Percentiles rank a stretch among this genome's conserved stretches.
These are phyloP conservation scores for Yoshiicerus persimilis DNA, from an alignment of 1,140 invertebrate genomes.

Conservation along the genomic window DNA sequence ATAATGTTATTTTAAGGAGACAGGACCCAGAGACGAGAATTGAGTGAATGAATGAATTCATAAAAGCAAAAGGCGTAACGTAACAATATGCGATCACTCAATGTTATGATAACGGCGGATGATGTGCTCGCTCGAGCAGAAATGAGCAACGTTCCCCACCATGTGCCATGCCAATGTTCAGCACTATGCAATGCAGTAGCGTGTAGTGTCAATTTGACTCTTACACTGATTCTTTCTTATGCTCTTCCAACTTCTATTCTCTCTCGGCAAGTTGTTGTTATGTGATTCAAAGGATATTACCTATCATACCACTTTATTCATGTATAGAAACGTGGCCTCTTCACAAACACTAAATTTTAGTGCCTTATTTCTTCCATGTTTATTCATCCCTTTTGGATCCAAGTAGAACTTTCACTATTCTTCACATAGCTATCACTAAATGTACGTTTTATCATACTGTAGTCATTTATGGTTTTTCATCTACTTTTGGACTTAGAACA, in stretches of 20 bases:
- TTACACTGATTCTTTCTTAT: neutral
- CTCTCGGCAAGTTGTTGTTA: neutral
- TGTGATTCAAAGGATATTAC: neutral
- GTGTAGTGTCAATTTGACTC: neutral
- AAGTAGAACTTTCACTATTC: neutral
- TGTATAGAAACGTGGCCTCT: neutral
- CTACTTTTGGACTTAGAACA: no score
- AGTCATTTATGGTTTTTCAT: neutral
- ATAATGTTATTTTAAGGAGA: slow-evolving; percentile 10
- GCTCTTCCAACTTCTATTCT: neutral
- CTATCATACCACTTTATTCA: neutral
- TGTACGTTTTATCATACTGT: neutral
- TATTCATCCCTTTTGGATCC: neutral
- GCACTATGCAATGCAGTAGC: neutral
- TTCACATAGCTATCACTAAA: neutral
- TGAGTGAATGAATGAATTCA: slow-evolving; percentile 29
- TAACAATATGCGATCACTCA: slow-evolving; percentile 46
- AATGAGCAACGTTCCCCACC: slow-evolving; percentile 39
- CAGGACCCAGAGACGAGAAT: slow-evolving; percentile 1
- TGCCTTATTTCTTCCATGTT: neutral
- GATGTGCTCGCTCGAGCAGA: slow-evolving; percentile 45
- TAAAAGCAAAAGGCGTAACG: slow-evolving; percentile 25
- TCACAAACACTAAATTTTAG: neutral
- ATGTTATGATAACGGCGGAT: slow-evolving; percentile 43
- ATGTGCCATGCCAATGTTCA: slow-evolving; percentile 8